Conservation (phyloP, 2,888 invertebrate species). For the Pimpla rufipes region DNA sequence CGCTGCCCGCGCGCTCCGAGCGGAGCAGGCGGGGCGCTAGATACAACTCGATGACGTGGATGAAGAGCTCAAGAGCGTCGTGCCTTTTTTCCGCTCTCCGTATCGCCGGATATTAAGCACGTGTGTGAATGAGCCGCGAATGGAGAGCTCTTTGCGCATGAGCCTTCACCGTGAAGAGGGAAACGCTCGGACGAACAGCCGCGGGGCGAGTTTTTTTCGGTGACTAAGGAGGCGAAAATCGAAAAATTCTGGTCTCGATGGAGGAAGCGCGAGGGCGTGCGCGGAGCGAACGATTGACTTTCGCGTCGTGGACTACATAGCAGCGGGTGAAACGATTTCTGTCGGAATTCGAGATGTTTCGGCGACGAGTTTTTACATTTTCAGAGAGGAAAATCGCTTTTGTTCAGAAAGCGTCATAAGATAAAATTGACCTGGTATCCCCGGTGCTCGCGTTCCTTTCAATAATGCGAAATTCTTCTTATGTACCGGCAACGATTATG, state of each 20-base stretch:
- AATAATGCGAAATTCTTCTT: not conserved
- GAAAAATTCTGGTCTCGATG: slow-evolving; percentile 22
- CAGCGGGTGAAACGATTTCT: not conserved
- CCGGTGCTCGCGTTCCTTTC: not conserved
- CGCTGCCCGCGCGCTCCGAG: not conserved
- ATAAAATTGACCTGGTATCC: too few relatives aligned
- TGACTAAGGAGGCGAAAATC: not conserved
- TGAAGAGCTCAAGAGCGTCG: slow-evolving; percentile 49
- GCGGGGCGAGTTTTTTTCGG: not conserved
- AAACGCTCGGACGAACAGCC: not conserved
- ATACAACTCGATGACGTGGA: slow-evolving; percentile 43
- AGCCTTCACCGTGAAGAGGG: not conserved
- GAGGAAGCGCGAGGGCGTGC: slow-evolving; percentile 4
- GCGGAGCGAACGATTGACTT: not conserved
- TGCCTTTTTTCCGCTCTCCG: not conserved
- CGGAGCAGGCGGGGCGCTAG: not conserved
- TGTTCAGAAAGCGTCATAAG: too few relatives aligned
- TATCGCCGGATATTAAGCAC: slow-evolving; percentile 35
- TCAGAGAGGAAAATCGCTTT: too few relatives aligned
- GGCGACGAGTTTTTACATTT: too few relatives aligned
- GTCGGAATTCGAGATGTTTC: too few relatives aligned
- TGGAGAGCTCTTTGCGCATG: not conserved
- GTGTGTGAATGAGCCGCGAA: not conserved
- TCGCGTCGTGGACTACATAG: not conserved
- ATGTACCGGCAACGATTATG: not conserved